Conservation (phyloP, 1,140 invertebrate genomes). For the Whitmania pigra region DNA sequence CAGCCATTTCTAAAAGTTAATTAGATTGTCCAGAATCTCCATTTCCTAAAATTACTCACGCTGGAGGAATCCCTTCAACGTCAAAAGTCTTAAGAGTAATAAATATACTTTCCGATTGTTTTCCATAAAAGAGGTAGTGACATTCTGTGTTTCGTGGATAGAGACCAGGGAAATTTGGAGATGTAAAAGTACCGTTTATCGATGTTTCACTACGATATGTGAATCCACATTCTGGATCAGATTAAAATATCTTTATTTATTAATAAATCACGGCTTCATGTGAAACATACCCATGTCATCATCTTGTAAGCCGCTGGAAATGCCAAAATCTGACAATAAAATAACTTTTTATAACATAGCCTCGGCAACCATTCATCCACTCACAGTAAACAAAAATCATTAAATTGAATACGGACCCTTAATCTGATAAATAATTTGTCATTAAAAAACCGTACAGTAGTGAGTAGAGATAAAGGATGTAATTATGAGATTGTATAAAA, state of each 20-base stretch:
- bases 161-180: slow-evolving; percentile 79
- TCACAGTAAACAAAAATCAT: no score
- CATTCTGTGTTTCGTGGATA: slow-evolving; percentile 84
- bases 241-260: neutral
- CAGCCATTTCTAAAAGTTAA: neutral
- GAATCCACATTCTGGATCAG: slow-evolving; percentile 44
- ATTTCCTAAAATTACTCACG: slow-evolving; percentile 26
- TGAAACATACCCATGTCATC: slow-evolving; percentile 29
- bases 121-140: slow-evolving; percentile 83
- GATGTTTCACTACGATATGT: slow-evolving; percentile 56
- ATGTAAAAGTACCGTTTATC: slow-evolving; percentile 65
- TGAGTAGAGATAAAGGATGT: no score
- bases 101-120: slow-evolving; percentile 62
- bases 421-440: no score
- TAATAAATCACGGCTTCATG: neutral
- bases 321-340: slow-evolving; percentile 32
- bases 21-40: neutral
- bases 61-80: slow-evolving; percentile 32
- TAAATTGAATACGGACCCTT: no score
- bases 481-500: no score
- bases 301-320: slow-evolving; percentile 30
- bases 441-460: no score
- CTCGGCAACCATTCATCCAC: no score
- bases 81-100: slow-evolving; percentile 71
- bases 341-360: neutral